Evolutionary conservation across 2,113 vertebrate species (phyloP), one percentile per base, ranked within the genome.

Genomic region (Trematomus loennbergii): DNA sequence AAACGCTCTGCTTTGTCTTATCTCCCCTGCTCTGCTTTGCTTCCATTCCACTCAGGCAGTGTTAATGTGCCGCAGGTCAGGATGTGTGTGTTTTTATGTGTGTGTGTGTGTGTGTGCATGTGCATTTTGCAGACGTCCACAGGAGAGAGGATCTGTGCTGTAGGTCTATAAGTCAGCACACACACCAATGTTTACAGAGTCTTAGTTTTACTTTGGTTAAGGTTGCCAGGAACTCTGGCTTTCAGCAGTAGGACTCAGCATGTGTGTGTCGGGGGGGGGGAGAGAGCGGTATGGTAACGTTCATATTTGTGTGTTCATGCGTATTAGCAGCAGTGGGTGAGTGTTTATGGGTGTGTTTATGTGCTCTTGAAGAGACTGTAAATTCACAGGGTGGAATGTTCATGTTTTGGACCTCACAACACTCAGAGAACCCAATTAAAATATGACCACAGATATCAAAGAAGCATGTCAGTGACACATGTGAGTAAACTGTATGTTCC

Each of bases 331-430:
- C 13, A 1, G 72, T 68, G 22, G 12, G 75, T 78, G 78, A 59
- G 86, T 82, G 79, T 86, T 83, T 84, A 87, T 66, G 54, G 53
- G 74, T 22, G 79, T 72, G 82, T 87, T 85, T 79, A 86, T 80
- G 55, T 45, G 72, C 22, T 4, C 13, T 63, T 68, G 49, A 72
- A 77, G 29, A 73, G 69, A 63, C 75, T 67, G 83, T 84, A 87
- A 91, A 87, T 78, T 76, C 58, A 84, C 6, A 13, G 13, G 22
- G 78, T 46, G 63, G 71, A 70, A 87, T 79, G 69, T 71, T 61
- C 59, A 81, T 63, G 74, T 75, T 76, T n/a, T 20, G 3, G 52
- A 71, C 55, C 58, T 74, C 70, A 50, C 53, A 45, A 62, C 49
- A 49, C 61, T 78, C 29, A 45, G 50, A 75, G 46, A 65, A 68